These are phyloP conservation scores for Actinernus sp. DNA, from an alignment of 92 coral and sea anemone genomes.

Conservation along the genomic window DNA sequence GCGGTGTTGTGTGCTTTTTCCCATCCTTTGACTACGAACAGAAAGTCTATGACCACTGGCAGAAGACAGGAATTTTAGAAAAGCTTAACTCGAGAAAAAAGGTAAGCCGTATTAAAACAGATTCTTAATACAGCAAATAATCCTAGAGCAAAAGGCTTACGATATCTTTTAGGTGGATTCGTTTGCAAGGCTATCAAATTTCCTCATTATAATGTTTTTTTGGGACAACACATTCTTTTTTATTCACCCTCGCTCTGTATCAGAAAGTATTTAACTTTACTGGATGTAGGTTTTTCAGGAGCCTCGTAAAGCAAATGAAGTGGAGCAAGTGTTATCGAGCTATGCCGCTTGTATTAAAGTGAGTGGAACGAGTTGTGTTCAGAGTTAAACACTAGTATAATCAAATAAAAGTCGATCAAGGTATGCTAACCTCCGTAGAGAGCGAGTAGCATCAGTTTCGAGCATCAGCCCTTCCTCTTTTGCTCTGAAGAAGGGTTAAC, in stretches of 20 bases:
- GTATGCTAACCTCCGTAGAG: no score
- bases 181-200: no score
- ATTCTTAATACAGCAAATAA: no score
- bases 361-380: no score
- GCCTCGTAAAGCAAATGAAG: slow-evolving; percentile 84
- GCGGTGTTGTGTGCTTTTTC: slow-evolving; percentile 94
- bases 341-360: slow-evolving; percentile 86
- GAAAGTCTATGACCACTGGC: slow-evolving; percentile 86
- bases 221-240: neutral
- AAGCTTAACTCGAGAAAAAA: slow-evolving; percentile 80
- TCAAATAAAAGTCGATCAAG: no score
- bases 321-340: slow-evolving; percentile 78
- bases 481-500: no score
- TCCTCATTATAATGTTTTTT: neutral
- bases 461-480: no score
- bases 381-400: no score
- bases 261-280: neutral
- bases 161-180: no score
- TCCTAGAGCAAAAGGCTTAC: no score
- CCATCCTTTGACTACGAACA: slow-evolving; percentile 94
- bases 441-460: no score
- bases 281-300: slow-evolving; percentile 89
- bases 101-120: no score
- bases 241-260: neutral
- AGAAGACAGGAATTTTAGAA: slow-evolving; percentile 73